A percentile compares a stretch with the other conserved stretches of the same genome.
Evolutionary conservation across 2,113 vertebrate genomes (phyloP).

Genomic region (Megaceryle torquata): DNA sequence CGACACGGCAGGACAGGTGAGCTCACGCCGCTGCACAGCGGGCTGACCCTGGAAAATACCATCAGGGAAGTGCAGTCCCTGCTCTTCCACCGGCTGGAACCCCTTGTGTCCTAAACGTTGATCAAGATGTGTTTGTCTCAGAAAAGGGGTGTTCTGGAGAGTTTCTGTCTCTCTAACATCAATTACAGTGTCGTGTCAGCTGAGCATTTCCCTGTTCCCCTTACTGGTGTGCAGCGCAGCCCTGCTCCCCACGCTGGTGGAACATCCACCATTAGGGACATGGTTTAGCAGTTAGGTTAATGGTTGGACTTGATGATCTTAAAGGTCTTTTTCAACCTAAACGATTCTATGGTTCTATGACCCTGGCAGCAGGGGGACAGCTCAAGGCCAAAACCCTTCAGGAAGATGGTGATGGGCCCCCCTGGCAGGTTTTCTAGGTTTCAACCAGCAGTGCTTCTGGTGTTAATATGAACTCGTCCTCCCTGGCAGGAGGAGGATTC

Average conservation of each 20-base stretch:
- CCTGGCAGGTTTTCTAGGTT: accelerated
- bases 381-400: neutral
- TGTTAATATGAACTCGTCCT: accelerated
- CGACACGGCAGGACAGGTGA: conserved; percentile 80
- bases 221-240: accelerated
- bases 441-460: accelerated
- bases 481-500: conserved; percentile 76
- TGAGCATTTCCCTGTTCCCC: accelerated
- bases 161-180: neutral
- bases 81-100: neutral
- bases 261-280: neutral
- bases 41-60: neutral
- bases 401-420: accelerated
- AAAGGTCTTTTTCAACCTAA: too few relatives aligned
- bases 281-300: too few relatives aligned
- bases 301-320: too few relatives aligned
- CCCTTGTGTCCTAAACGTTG: accelerated
- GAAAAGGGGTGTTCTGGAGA: neutral
- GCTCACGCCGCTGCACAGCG: accelerated
- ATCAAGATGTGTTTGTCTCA: accelerated
- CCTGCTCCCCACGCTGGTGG: accelerated
- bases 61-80: accelerated
- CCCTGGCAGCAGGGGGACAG: too few relatives aligned
- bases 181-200: accelerated
- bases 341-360: too few relatives aligned